Base-by-base conservation (phyloP, 2,113 vertebrate genomes). In the Solea solea region DNA sequence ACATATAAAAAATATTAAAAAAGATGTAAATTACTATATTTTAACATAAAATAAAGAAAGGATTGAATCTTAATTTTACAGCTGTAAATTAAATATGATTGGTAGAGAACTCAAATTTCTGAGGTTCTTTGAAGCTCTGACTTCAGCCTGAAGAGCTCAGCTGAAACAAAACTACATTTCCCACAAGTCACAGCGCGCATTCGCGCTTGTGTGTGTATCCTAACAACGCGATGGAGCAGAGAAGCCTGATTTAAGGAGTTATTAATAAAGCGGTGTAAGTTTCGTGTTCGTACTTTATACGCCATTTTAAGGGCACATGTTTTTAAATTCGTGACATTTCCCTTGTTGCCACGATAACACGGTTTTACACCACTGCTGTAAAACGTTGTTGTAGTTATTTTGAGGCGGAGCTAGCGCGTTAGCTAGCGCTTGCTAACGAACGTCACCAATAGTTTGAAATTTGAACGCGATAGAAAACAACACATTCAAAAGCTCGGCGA, bases 91-190 rank as follows among this genome's bases (percentile, higher is more conserved):
- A 4, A 34, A 34, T 34, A 34, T 34, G 34, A 34, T 34, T 34
- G 1, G 2, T 34, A 6, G 34, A 2, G 8, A 13, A 42, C 8
- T 7, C 1, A 4, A 51, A 3, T 9, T 8, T 3, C 2, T 21
- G 21, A 21, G 21, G 21, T 21, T 21, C 21, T 21, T 21, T 21
- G 21, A 34, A 34, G 34, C 34, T 34, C 34, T 34, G 34, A 34
- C 34, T 34, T 34, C 34, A 21, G 21, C 21, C 21, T 21, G 21
- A 21, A 21, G 21, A 21, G 21, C 21, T 21, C 21, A 49, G n/a
- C 5, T 21, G 0, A 49, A 16, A 9, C 7, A 42, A 52, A 83
- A 94, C 94, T 92, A 90, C 92, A 46, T 25, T 52, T 91, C 93
- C 94, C 93, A 83, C 0, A 34, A 9, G 34, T 9, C 76, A 0